These are phyloP conservation scores for Climacteris rufus DNA, from an alignment of 2,113 vertebrate genomes.

Conservation along the genomic window DNA sequence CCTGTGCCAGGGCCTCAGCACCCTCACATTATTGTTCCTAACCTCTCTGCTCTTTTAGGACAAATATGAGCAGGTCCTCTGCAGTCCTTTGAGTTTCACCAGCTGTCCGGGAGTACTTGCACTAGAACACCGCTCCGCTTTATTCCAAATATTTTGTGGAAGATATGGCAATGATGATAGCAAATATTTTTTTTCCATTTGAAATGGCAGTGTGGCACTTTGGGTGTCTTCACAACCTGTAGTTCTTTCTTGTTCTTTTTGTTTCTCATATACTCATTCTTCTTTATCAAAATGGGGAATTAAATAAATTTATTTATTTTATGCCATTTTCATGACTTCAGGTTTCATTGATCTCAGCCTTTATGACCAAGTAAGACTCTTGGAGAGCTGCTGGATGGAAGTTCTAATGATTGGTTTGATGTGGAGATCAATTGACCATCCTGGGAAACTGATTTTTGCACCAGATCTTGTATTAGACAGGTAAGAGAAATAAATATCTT, in stretches of 20 bases:
- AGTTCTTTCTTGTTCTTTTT: background rate
- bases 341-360: slow-evolving; percentile 91
- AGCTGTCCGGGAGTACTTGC: background rate
- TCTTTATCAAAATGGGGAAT: background rate
- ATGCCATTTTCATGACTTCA: slow-evolving; percentile 49
- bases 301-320: background rate
- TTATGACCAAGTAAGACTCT: slow-evolving; percentile 89
- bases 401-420: slow-evolving; percentile 96
- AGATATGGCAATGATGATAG: background rate
- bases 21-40: background rate
- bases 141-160: background rate
- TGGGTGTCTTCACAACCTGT: background rate
- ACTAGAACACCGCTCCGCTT: background rate
- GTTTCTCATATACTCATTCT: background rate
- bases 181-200: background rate
- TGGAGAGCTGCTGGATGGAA: slow-evolving; percentile 97
- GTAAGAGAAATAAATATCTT: slow-evolving; percentile 65
- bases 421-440: slow-evolving; percentile 95
- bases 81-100: background rate
- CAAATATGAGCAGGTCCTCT: background rate
- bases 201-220: background rate
- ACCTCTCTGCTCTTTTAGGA: background rate
- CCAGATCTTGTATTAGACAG: slow-evolving; percentile 92
- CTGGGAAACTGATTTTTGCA: slow-evolving; percentile 94
- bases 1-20: background rate